Conservation (phyloP, 2,888 invertebrate genomes). For the Xestobium rufovillosum region DNA sequence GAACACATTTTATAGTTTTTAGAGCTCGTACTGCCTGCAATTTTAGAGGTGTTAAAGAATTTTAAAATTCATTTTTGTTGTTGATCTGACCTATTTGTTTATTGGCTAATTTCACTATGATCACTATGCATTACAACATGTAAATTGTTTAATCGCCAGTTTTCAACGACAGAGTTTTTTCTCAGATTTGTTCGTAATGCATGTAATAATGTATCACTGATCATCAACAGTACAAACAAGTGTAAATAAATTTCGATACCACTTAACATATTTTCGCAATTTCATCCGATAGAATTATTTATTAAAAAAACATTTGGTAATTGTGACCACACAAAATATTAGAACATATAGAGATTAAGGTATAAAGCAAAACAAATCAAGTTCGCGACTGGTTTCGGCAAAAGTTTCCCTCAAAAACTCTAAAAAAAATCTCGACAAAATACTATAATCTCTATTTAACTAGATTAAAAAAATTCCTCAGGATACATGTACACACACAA, state of each 20-base stretch:
- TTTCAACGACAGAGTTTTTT: no score
- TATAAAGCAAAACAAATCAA: conserved; percentile 22
- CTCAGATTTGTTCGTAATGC: no score
- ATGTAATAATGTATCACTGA: no score
- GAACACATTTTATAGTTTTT: no score
- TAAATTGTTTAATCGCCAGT: no score
- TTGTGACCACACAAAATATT: neutral
- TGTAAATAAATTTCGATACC: conserved; percentile 13
- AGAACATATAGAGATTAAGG: conserved; percentile 36
- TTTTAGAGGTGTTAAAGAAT: no score
- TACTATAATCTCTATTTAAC: conserved; percentile 39
- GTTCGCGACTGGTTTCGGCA: neutral
- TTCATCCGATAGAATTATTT: conserved; percentile 13
- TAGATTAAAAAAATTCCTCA: conserved; percentile 38
- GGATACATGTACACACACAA: conserved; percentile 40
- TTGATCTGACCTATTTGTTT: no score
- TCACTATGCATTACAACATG: no score
- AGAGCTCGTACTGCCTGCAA: no score
- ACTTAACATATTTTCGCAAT: conserved; percentile 13
- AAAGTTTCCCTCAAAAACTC: no score
- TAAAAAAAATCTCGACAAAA: conserved; percentile 14
- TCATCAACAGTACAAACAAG: conserved; percentile 11
- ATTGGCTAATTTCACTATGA: no score
- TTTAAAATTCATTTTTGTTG: no score
- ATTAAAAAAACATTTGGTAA: conserved; percentile 7